Evolutionary conservation across 2,888 invertebrate species (phyloP).

Genomic region (Drosophila acutilabella): DNA sequence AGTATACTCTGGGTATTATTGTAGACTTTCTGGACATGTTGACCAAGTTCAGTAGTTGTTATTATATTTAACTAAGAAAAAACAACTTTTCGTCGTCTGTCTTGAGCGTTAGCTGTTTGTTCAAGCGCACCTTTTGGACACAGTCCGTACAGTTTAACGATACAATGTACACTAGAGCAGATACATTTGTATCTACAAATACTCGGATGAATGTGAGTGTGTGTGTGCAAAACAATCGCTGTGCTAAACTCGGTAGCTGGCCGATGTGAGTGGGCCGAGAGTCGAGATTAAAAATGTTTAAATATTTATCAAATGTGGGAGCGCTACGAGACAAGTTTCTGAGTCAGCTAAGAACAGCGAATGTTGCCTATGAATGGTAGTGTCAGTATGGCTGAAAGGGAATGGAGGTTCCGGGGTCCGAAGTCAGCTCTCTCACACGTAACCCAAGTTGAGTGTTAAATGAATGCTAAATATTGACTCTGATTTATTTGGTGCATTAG

Average conservation of each 20-base stretch:
- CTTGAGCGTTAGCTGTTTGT: conserved; percentile 52
- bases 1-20: conserved; percentile 12
- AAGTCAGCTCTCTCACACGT: conserved; percentile 1
- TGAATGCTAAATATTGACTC: conserved; percentile 74
- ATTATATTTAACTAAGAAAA: conserved; percentile 17
- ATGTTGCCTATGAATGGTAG: conserved; percentile 28
- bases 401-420: neutral
- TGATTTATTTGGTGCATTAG: conserved; percentile 76
- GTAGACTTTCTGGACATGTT: conserved; percentile 33
- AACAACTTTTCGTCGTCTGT: conserved; percentile 25
- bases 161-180: conserved; percentile 41
- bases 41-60: conserved; percentile 30
- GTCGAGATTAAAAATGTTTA: conserved; percentile 68
- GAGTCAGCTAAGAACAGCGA: conserved; percentile 58
- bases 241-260: conserved; percentile 72
- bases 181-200: conserved; percentile 38
- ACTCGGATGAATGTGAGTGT: neutral
- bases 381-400: neutral
- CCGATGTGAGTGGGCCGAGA: conserved; percentile 49
- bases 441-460: conserved; percentile 59
- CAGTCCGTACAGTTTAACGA: conserved; percentile 21
- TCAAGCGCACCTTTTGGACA: conserved; percentile 61
- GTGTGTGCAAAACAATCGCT: conserved; percentile 45
- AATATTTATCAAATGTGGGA: conserved; percentile 79
- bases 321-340: conserved; percentile 74